Evolutionary conservation across 1,140 invertebrate species (phyloP).

Genomic region (Chymomyza costata): DNA sequence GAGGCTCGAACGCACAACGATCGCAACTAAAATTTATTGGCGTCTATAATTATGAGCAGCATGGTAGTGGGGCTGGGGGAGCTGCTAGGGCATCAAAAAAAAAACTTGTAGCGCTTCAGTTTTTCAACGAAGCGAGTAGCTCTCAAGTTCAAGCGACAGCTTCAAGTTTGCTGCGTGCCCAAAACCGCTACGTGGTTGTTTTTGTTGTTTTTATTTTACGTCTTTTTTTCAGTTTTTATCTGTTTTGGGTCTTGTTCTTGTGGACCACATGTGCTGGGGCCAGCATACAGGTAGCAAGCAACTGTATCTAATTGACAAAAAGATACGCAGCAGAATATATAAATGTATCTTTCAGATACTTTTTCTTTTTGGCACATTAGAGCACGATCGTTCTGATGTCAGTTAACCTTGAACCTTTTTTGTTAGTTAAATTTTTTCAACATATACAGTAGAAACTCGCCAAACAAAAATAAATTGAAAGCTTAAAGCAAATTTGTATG

Average conservation of each 20-base stretch:
- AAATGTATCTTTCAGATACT: slow-evolving; percentile 68
- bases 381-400: slow-evolving; percentile 48
- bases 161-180: slow-evolving; percentile 35
- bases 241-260: neutral
- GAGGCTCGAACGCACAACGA: no score
- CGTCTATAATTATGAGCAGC: slow-evolving; percentile 39
- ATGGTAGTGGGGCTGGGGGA: neutral
- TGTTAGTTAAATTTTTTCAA: slow-evolving; percentile 22
- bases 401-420: slow-evolving; percentile 70
- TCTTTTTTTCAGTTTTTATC: neutral
- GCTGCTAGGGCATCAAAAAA: no score
- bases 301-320: slow-evolving; percentile 60
- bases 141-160: slow-evolving; percentile 32
- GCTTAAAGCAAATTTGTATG: no score
- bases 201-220: slow-evolving; percentile 25
- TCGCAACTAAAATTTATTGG: slow-evolving; percentile 26
- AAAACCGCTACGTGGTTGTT: slow-evolving; percentile 22
- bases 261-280: slow-evolving; percentile 4
- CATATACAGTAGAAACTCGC: no score
- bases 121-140: slow-evolving; percentile 11
- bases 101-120: slow-evolving; percentile 56
- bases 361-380: slow-evolving; percentile 71
- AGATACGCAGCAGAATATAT: no score
- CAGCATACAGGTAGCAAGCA: slow-evolving; percentile 58
- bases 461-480: no score